Evolutionary conservation across 2,888 invertebrate species (phyloP), one percentile per base, ranked within the genome.

Genomic region (Psylliodes chrysocephalus): DNA sequence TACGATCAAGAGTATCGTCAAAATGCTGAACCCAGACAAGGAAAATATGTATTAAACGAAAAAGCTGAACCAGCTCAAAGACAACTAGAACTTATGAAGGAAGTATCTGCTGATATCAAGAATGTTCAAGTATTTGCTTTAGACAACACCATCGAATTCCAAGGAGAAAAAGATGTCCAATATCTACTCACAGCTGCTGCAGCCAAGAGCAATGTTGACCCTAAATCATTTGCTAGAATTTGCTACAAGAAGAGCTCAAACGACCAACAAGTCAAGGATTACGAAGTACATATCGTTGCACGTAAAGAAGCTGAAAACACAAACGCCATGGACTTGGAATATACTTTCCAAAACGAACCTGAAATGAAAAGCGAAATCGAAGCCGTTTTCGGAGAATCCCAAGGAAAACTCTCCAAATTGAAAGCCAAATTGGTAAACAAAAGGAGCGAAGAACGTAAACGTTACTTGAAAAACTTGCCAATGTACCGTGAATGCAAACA

Each of bases 81-180:
- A 44, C 86, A 85, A 51, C 73, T 86, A 62, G 82, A 87, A 69
- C 82, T 89, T 71, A 77, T 86, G 19, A 82, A 85, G 57, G 86
- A 85, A 64, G 87, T 85, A 4, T 82, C 84, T 10, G 78, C 84
- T 38, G 88, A 87, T 49, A 87, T 90, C 63, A 82, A 83, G 42
- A 84, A 80, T 40, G 85, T 87, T 46, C 77, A 81, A 59, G 85
- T 84, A 12, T 75, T 78, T 44, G 84, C 86, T 8, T 60, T 85
- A 0, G 90, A 90, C 69, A 67, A 87, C 0, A 84, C 85, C 38
- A 77, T 88, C 15, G 80, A 85, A 67, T 85, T 89, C 66, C 84
- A 86, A 28, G 88, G 87, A 19, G 79, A 85, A 47, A 83, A 84
- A 69, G 83, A 84, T 66, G 80, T 83, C n/a, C 82, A 86, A 67